Conservation (phyloP, 2,888 invertebrate genomes). For the Lasioglossum oenotherae region DNA sequence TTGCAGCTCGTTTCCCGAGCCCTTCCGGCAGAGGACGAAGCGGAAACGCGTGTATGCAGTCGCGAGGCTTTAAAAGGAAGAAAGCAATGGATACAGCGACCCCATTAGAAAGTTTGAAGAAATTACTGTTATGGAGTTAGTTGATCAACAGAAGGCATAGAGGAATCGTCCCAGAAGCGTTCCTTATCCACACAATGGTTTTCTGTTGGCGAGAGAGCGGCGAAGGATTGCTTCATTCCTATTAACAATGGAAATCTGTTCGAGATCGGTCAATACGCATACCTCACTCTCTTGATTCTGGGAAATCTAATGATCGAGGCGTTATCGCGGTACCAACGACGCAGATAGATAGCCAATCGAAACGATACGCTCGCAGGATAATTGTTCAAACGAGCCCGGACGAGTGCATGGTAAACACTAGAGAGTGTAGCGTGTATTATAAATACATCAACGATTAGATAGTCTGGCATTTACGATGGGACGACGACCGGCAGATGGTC, state of each 20-base stretch:
- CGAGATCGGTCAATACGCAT: neutral
- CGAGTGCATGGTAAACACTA: conserved; percentile 41
- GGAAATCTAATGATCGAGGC: conserved; percentile 11
- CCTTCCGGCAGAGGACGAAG: neutral
- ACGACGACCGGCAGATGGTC: conserved; percentile 33
- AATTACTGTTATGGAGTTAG: neutral
- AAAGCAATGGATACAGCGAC: neutral
- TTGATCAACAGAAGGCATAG: neutral
- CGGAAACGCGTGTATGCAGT: neutral
- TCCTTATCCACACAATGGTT: neutral
- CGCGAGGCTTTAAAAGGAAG: neutral
- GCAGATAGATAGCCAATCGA: conserved; percentile 15
- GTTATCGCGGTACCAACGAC: conserved; percentile 14
- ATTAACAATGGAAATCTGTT: conserved; percentile 1
- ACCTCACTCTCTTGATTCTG: neutral
- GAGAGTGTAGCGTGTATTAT: conserved; percentile 35
- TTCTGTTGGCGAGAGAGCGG: neutral
- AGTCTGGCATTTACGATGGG: conserved; percentile 14
- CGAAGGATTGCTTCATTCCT: neutral
- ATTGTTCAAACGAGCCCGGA: conserved; percentile 21
- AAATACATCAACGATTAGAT: conserved; percentile 41
- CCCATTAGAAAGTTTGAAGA: neutral
- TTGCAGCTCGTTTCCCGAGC: neutral
- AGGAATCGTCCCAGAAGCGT: neutral
- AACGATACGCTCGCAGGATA: neutral